Conservation (phyloP, 1,140 invertebrate species). For the Leptestheria dahalacensis region DNA sequence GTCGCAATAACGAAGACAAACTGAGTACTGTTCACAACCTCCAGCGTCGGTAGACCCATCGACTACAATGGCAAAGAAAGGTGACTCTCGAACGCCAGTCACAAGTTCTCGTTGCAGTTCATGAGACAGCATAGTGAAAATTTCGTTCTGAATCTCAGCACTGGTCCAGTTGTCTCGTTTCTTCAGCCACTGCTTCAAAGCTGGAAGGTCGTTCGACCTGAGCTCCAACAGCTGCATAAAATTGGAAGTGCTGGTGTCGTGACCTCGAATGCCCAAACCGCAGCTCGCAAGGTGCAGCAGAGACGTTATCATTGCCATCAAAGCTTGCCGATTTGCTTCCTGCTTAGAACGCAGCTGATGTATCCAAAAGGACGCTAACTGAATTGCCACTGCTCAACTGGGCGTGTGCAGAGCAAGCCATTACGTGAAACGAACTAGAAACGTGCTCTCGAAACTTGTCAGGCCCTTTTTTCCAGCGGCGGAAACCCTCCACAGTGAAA, state of each 20-base stretch:
- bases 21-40: neutral
- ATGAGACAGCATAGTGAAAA: neutral
- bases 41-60: neutral
- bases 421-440: neutral
- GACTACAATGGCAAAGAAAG: neutral
- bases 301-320: neutral
- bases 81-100: neutral
- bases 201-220: neutral
- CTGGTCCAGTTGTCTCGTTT: neutral
- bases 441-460: neutral
- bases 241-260: neutral
- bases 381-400: neutral
- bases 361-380: neutral
- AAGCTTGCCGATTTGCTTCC: neutral
- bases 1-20: neutral
- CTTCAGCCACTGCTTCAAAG: neutral
- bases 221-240: neutral
- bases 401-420: neutral
- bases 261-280: neutral
- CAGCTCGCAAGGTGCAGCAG: neutral
- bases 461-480: neutral
- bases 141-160: neutral
- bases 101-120: neutral
- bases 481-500: neutral
- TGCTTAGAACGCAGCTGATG: neutral